Base-by-base conservation (phyloP, 2,888 invertebrate species). In the Patella ulyssiponensis region DNA sequence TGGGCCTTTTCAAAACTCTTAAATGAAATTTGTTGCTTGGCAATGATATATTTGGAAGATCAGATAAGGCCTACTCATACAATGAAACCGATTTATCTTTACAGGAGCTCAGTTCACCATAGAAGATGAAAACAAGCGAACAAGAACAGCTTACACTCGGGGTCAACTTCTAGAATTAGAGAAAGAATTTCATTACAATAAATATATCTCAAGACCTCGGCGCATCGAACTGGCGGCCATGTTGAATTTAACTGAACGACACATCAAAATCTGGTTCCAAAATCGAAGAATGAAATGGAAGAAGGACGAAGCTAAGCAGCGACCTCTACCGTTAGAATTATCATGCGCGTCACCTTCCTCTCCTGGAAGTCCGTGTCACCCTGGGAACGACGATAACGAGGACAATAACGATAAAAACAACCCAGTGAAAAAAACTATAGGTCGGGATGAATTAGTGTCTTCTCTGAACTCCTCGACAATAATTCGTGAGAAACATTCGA, bases 181-280 rank as follows among this genome's bases (percentile, higher is more conserved):
- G 93, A 98, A 98, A 93, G 98, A 98, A 94, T 98, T 98, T 94
- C 98, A 98, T 93, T 98, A 97, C 94, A 98, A 98, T 94, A 96
- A 98, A 92, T 98, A 98, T 94, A 95, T 98, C 94, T 98, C 98
- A 92, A 94, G 98, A 93, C 95, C 98, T 93, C 94, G 98, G 93
- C 94, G 98, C 92, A 98, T 98, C 93, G 98, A 98, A 93, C 97
- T 98, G 90, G 98, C 98, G 87, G 97, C 98, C 93, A 96, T 97
- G 91, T 94, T 98, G 87, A 97, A 97, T 92, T 95, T 98, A 91
- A 98, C 98, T 86, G 98, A 98, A 93, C 94, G 98, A 91, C 98
- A 98, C 94, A 98, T 92, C 73, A 92, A 92, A 85, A 91, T 91
- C 58, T 91, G 91, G 91, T 90, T 98, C 94, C 90, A 91, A 81